Conservation (phyloP, 2,888 invertebrate species). For the Doris montereyensis region DNA sequence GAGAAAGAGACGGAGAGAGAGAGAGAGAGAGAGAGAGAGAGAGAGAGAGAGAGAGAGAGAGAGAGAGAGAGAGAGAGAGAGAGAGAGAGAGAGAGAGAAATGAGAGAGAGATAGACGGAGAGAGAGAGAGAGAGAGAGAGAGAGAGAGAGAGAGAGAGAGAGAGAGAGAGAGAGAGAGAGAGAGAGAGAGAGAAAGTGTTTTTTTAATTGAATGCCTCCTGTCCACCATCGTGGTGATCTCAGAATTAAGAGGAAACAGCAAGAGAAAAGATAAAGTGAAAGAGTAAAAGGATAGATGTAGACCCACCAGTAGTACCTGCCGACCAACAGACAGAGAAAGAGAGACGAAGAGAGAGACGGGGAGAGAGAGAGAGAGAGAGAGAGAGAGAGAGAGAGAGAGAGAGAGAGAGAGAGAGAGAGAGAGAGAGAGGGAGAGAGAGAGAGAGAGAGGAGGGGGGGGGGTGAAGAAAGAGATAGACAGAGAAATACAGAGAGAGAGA, state of each 20-base stretch:
- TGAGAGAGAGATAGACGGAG: not conserved
- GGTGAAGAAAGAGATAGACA: not conserved
- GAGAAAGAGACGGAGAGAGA: not conserved
- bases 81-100: not conserved
- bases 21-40: not conserved
- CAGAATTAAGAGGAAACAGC: no score
- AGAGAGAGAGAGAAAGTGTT: slow-evolving; percentile 3
- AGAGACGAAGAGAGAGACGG: not conserved
- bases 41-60: not conserved
- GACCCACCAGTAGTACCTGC: no score
- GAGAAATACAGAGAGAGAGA: not conserved
- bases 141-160: not conserved
- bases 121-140: no score
- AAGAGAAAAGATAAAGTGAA: no score
- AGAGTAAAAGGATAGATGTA: no score
- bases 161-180: slow-evolving; percentile 12
- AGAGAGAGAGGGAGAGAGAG: not conserved
- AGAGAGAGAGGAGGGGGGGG: not conserved
- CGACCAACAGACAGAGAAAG: no score
- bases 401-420: not conserved
- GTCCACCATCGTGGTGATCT: no score
- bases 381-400: not conserved
- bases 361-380: not conserved
- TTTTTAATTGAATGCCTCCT: not conserved
- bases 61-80: not conserved